Evolutionary conservation across 2,113 vertebrate genomes (phyloP).

Genomic region (Lichenostomus cassidix): DNA sequence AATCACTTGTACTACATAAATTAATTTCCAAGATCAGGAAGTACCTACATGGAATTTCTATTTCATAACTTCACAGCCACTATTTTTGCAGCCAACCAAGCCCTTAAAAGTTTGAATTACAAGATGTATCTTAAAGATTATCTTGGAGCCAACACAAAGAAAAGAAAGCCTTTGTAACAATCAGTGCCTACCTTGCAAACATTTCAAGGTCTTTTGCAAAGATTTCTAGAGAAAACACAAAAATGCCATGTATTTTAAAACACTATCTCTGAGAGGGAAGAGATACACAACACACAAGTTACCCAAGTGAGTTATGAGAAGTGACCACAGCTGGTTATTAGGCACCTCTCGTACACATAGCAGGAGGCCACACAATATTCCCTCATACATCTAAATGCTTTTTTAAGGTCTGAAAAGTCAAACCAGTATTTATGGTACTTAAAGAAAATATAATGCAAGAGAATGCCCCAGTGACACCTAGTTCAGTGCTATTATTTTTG

Average conservation of each 20-base stretch:
- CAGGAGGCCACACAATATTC: neutral
- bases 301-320: neutral
- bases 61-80: neutral
- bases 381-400: neutral
- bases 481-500: neutral
- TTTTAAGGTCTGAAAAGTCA: neutral
- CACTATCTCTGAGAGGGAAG: neutral
- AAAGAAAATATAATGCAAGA: fast-evolving
- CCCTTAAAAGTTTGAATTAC: neutral
- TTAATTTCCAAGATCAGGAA: neutral
- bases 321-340: neutral
- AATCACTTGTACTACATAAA: neutral
- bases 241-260: neutral
- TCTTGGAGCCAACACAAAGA: neutral
- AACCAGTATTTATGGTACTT: neutral
- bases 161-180: neutral
- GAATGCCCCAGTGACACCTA: neutral
- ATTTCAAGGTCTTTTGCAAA: slow-evolving; percentile 94
- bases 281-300: neutral
- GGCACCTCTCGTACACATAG: fast-evolving
- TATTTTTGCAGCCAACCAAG: neutral
- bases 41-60: neutral
- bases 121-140: neutral
- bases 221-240: slow-evolving; percentile 78
- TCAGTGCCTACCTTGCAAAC: slow-evolving; percentile 86